Evolutionary conservation across 2,797 vertebrate genomes (phyloP), one percentile per base, ranked within the genome.

Genomic region (Oophaga sylvatica): DNA sequence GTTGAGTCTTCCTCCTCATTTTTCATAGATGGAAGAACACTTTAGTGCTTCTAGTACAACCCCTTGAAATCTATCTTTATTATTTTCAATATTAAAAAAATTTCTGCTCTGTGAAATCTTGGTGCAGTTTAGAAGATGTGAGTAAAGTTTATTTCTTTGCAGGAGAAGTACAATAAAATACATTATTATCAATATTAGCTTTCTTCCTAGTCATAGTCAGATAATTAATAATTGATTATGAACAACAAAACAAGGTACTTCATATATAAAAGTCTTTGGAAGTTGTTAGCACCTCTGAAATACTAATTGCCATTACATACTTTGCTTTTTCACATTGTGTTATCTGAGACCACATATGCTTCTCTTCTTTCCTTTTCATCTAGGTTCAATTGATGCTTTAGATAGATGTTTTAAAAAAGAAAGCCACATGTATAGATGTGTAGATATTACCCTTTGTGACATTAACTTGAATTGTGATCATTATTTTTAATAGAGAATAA

Each of bases 401-500:
- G 26, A 88, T 63, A 73, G 60, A 59, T 53, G n/a, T 59, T 76
- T 65, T 29, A 41, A 17, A 57, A 59, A 29, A 71, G 77, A 53
- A 70, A 81, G 31, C 15, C 35, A 56, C 29, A 62, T 79, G 26
- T 53, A 57, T 88, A 12, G 20, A 41, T 41, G 35, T 41, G 26
- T 73, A 87, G 76, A 31, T 35, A 59, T 63, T 56, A 19, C 48
- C 77, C 73, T 73, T 63, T 53, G 57, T 57, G 35, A 41, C 22
- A 75, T 80, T 84, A 84, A 53, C n/a, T 62, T 80, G 68, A 57
- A 75, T 67, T 67, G 59, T 73, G 76, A 67, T 79, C 68, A 88
- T 85, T 85, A 85, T 76, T 65, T 85, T 81, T 85, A 88, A 67
- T 81, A 81, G 68, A 80, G 76, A 85, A 88, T 76, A 76, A 85